Evolutionary conservation across 2,888 invertebrate genomes (phyloP).

Genomic region (Drosophila ezoana): DNA sequence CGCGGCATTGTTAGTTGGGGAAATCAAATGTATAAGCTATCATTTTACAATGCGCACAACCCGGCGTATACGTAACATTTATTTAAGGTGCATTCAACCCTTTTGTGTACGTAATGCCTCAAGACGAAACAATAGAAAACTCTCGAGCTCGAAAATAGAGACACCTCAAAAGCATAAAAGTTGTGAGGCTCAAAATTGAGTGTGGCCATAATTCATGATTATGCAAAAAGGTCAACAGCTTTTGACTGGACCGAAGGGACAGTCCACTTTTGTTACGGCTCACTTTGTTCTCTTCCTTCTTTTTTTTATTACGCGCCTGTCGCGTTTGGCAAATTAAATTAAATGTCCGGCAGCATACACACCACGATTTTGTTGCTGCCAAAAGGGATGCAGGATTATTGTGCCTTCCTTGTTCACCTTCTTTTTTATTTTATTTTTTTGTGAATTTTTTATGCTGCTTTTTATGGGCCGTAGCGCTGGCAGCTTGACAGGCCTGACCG

Average conservation of each 20-base stretch:
- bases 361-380: conserved; percentile 27
- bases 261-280: conserved; percentile 15
- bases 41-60: conserved; percentile 17
- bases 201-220: conserved; percentile 77
- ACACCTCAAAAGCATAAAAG: conserved; percentile 32
- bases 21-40: conserved; percentile 1
- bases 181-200: conserved; percentile 45
- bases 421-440: conserved; percentile 6
- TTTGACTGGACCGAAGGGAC: conserved; percentile 34
- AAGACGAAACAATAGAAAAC: conserved; percentile 40
- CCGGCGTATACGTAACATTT: conserved; percentile 54
- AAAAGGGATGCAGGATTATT: conserved; percentile 60
- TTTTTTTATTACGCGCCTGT: conserved; percentile 61
- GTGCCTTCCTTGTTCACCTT: conserved; percentile 9
- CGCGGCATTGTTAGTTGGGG: not conserved
- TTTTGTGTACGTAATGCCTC: conserved; percentile 2
- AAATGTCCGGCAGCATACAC: conserved; percentile 57
- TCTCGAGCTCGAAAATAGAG: conserved; percentile 17
- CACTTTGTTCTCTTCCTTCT: not conserved
- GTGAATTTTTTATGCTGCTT: conserved; percentile 20
- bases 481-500: conserved; percentile 53
- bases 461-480: conserved; percentile 39
- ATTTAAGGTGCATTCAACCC: conserved; percentile 48
- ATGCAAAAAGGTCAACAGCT: conserved; percentile 78
- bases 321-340: conserved; percentile 72